Evolutionary conservation across 2,113 vertebrate species (phyloP), one percentile per base, ranked within the genome.

Genomic region (Acrocephalus arundinaceus): DNA sequence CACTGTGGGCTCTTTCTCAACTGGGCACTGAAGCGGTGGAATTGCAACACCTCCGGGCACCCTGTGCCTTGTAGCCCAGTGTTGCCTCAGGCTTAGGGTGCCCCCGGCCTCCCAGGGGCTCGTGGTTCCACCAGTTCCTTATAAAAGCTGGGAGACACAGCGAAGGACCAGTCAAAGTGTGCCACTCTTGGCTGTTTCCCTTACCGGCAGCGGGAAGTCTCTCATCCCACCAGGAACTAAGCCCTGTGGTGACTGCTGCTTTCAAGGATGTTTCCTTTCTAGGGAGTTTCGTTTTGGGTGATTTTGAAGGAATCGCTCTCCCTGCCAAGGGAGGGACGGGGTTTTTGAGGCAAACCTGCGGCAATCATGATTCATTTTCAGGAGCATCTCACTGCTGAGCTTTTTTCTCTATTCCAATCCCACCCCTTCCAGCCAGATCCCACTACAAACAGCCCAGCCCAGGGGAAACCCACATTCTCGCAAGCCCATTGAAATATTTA

Each of bases 211-310:
- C 2, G 22, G 41, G 66, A 75, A 91, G 79, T 72, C 67, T 76
- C 66, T 88, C 6, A 12, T 65, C 63, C 75, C 43, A 75, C 75
- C 93, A 95, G 90, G 87, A 94, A 92, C 57, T 8, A 45, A 96
- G 89, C 81, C 91, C 52, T 72, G 81, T 11, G 57, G 93, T 51
- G 83, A 46, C 7, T 45, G 87, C 87, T 93, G 94, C 92, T 96
- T 95, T 96, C 96, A 92, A 93, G 88, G 88, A 88, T 59, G 45
- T 90, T 94, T 93, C 45, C n/a, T 88, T 96, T 96, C 76, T 73
- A 88, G 76, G 49, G 55, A 49, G 61, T 91, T 95, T 95, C 8
- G 0, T 65, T 94, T 89, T 4, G 4, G 61, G 70, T 12, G 23
- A 10, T 22, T 8, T 43, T 21, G 14, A 10, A 66, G 77, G 83